Percentiles rank a stretch among this genome's conserved stretches.
These are phyloP conservation scores for Eidolon dupreanum DNA, from an alignment of 2,797 vertebrate genomes.

Conservation along the genomic window DNA sequence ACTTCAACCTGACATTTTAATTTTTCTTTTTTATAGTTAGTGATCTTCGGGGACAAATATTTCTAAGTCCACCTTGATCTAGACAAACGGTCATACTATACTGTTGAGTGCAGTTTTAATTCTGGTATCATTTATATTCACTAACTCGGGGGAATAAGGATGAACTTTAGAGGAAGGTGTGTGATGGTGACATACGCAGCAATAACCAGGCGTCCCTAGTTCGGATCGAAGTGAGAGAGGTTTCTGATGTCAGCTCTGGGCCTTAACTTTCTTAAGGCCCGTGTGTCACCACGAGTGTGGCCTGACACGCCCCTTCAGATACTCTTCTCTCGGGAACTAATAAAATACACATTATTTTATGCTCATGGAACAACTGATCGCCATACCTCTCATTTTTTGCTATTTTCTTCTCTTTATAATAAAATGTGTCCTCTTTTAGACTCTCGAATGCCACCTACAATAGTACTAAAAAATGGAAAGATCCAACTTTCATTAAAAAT, in stretches of 20 bases:
- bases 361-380: background rate
- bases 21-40: conserved; percentile 60
- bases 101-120: conserved; percentile 22
- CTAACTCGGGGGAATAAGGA: background rate
- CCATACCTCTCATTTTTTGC: background rate
- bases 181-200: background rate
- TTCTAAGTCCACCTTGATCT: conserved; percentile 65
- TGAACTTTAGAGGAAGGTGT: conserved; percentile 19
- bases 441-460: background rate
- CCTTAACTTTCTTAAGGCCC: background rate
- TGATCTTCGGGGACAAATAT: conserved; percentile 61
- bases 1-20: conserved; percentile 64
- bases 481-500: conserved; percentile 8
- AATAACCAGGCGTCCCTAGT: background rate
- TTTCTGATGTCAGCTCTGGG: background rate
- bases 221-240: background rate
- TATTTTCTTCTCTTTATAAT: background rate
- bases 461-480: background rate
- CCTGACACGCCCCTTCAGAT: background rate
- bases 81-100: conserved; percentile 37
- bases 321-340: background rate
- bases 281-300: background rate
- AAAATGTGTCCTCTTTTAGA: background rate
- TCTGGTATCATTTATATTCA: conserved; percentile 34
- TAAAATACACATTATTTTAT: background rate